Conservation (phyloP, 2,888 invertebrate species). For the Aporophyla lueneburgensis region DNA sequence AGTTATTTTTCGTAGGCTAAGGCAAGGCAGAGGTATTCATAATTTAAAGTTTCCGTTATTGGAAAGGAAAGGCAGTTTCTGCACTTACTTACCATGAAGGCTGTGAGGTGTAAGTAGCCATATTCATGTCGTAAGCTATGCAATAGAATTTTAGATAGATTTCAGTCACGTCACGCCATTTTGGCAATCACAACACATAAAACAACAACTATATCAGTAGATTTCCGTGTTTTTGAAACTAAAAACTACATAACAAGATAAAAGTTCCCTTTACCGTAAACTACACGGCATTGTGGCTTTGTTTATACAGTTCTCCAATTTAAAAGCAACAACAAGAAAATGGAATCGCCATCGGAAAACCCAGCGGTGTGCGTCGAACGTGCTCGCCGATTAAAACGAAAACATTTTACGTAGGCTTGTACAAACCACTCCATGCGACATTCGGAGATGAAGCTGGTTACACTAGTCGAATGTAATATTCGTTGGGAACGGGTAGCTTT, state of each 20-base stretch:
- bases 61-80: conserved; percentile 7
- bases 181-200: neutral
- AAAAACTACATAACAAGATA: neutral
- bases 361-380: conserved; percentile 34
- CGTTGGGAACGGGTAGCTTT: neutral
- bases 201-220: no score
- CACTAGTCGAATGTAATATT: conserved; percentile 52
- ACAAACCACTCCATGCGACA: conserved; percentile 43
- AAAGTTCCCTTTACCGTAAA: neutral
- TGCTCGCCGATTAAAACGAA: conserved; percentile 57
- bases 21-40: conserved; percentile 29
- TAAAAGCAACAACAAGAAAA: conserved; percentile 37
- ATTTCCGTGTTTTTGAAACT: neutral
- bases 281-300: neutral
- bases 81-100: neutral
- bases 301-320: conserved; percentile 31
- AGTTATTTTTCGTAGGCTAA: conserved; percentile 61
- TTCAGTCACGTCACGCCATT: no score
- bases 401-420: conserved; percentile 52
- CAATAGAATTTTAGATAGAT: neutral
- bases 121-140: neutral
- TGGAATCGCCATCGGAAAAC: conserved; percentile 30
- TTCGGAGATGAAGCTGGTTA: conserved; percentile 53
- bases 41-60: conserved; percentile 15
- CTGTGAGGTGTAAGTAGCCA: no score